phyloP scores from a whole-genome alignment of 2,888 invertebrate species.

The Penaeus monodon region DNA sequence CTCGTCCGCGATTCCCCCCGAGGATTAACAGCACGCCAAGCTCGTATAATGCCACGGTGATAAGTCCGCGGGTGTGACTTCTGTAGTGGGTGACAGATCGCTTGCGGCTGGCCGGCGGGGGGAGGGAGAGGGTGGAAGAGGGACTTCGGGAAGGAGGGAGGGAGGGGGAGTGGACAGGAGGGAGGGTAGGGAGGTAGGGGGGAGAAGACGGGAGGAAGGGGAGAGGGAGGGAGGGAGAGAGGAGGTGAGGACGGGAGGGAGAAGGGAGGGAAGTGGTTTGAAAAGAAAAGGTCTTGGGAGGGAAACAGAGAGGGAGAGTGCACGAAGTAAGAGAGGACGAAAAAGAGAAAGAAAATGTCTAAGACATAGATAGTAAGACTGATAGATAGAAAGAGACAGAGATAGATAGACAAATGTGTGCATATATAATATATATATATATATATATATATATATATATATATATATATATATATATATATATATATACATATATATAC shows the following conservation, averaged over 20 bases:
- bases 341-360: neutral
- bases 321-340: neutral
- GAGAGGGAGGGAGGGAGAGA: neutral
- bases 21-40: slow-evolving; percentile 19
- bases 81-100: slow-evolving; percentile 31
- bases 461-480: neutral
- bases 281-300: neutral
- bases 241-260: neutral
- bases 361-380: neutral
- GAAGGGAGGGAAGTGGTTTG: slow-evolving; percentile 1
- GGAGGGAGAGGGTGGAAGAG: neutral
- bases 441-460: slow-evolving; percentile 3
- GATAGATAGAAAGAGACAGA: neutral
- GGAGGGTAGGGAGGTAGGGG: neutral
- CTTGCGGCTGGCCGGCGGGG: neutral
- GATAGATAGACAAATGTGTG: neutral
- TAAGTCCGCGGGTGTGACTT: slow-evolving; percentile 51
- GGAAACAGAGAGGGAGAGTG: neutral
- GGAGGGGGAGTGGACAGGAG: neutral
- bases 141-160: neutral
- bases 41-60: slow-evolving; percentile 30
- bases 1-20: neutral
- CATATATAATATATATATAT: neutral
- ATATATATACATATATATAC: neutral
- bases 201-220: neutral